Evolutionary conservation across 2,797 vertebrate species (phyloP), one percentile per base, ranked within the genome.

Genomic region (Gambelia wislizenii): DNA sequence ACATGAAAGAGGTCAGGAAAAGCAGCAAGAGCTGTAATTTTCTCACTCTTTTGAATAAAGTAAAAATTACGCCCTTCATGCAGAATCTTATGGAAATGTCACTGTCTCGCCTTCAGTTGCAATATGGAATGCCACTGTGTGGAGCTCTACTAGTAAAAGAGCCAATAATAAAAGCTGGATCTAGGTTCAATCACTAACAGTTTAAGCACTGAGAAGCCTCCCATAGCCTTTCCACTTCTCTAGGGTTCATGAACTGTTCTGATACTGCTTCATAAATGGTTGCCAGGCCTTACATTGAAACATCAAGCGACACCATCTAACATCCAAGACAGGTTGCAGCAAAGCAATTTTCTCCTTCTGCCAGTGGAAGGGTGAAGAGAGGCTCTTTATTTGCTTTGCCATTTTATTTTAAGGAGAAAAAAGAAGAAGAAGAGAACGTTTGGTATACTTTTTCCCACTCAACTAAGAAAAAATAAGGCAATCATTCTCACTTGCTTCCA

Each of bases 31-130:
- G 33, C 42, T 89, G 6, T 25, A 33, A 69, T 1, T 3, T 49
- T 30, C 0, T 6, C 42, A 54, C 82, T 89, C 27, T 33, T 80
- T 30, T 82, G 69, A 18, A n/a, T 59, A 75, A 20, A 54, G 18
- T 0, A 86, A 87, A 2, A 47, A 22, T 76, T 47, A 2, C 10
- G 27, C 7, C 64, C 64, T 67, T 12, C 10, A 89, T 2, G 75
- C 13, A 61, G 72, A 20, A 54, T 0, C 0, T 0, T 2, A 67
- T 1, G n/a, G 70, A 49, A 18, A 49, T 54, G 44, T n/a, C 82
- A 12, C n/a, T 22, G 18, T 70, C 14, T 49, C 18, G 67, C 81
- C 27, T 2, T 22, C 16, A 1, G 12, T 18, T 10, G 8, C 3
- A 64, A 16, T 36, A 33, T 72, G 72, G 67, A 47, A 87, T 72